Evolutionary conservation across 1,140 invertebrate species (phyloP).

Genomic region (Drosophila chauvacae): DNA sequence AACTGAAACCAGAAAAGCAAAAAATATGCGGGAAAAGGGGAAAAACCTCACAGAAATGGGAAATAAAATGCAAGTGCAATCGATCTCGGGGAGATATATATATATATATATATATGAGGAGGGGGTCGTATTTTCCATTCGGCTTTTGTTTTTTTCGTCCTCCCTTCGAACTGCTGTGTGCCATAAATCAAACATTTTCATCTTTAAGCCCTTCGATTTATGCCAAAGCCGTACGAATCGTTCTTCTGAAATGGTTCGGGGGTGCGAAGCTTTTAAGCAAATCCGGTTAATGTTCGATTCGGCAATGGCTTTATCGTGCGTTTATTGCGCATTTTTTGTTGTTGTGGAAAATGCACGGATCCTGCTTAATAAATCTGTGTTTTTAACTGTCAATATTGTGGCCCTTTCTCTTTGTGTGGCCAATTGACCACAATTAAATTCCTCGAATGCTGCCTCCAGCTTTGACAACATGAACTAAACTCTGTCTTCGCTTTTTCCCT

Average conservation of each 20-base stretch:
- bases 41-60: slow-evolving; percentile 17
- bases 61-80: slow-evolving; percentile 44
- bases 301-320: slow-evolving; percentile 9
- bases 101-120: not conserved
- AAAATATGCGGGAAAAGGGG: not conserved
- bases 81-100: slow-evolving; percentile 23
- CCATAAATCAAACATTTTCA: slow-evolving; percentile 46
- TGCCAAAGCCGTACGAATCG: slow-evolving; percentile 27
- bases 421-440: slow-evolving; percentile 20
- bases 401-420: not conserved
- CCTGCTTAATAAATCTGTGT: slow-evolving; percentile 2
- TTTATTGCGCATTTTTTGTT: slow-evolving; percentile 3
- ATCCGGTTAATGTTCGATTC: slow-evolving; percentile 20
- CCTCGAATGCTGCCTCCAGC: not conserved
- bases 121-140: not conserved
- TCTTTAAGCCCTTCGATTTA: slow-evolving; percentile 34
- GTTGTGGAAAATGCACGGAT: not conserved
- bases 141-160: slow-evolving; percentile 11
- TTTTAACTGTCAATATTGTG: not conserved
- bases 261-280: slow-evolving; percentile 32
- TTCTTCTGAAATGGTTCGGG: slow-evolving; percentile 6
- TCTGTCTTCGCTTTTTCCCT: not conserved
- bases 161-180: slow-evolving; percentile 11
- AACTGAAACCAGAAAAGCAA: not conserved
- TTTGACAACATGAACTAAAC: slow-evolving; percentile 34